phyloP scores from a whole-genome alignment of 2,888 invertebrate species.

The Ophioninae sp. region DNA sequence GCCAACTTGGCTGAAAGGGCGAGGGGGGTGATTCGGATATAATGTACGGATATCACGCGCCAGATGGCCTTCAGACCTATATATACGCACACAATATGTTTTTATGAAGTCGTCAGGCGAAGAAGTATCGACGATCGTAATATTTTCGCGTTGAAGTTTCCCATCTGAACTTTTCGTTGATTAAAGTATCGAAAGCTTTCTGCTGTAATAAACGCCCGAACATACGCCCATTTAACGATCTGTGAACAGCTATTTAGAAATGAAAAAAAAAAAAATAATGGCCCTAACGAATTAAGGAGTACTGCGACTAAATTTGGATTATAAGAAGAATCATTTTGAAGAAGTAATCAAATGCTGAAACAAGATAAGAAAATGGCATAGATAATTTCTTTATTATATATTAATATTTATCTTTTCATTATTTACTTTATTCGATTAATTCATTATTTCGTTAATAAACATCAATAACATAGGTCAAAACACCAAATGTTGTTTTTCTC shows the following conservation, averaged over 20 bases:
- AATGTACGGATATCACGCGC: constrained; percentile 39
- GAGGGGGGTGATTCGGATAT: constrained; percentile 38
- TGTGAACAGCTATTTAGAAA: neutral
- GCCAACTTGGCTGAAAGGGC: constrained; percentile 33
- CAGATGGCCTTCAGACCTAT: constrained; percentile 39
- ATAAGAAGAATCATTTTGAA: too few species aligned
- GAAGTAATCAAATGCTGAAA: too few species aligned
- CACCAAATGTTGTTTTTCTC: too few species aligned
- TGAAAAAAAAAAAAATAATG: neutral
- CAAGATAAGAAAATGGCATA: too few species aligned
- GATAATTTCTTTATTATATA: too few species aligned
- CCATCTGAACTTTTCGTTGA: constrained; percentile 27
- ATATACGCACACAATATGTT: constrained; percentile 21
- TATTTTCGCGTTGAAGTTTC: constrained; percentile 41
- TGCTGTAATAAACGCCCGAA: neutral
- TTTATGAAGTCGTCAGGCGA: constrained; percentile 38
- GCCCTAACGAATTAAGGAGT: neutral
- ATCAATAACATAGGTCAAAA: too few species aligned
- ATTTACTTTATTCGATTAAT: too few species aligned
- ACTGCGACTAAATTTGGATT: too few species aligned
- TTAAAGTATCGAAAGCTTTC: constrained; percentile 9
- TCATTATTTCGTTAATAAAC: too few species aligned
- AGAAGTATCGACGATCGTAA: constrained; percentile 21
- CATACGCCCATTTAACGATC: neutral
- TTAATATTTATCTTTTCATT: too few species aligned